A percentile compares a stretch with the other conserved stretches of the same genome.
Evolutionary conservation across 2,888 invertebrate genomes (phyloP).

Genomic region (Lycocerus yunnanus): DNA sequence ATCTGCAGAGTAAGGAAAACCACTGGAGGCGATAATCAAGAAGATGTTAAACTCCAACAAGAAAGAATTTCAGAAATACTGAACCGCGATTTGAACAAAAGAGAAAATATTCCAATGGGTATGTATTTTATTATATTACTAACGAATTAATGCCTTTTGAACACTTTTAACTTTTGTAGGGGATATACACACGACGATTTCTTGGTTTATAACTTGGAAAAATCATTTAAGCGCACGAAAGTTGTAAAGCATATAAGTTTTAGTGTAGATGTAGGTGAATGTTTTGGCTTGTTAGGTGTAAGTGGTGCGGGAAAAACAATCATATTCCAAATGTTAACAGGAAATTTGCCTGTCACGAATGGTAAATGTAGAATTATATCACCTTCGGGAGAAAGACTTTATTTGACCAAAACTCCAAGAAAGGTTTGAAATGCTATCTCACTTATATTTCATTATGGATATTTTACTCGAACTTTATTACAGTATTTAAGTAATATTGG

Average conservation of each 20-base stretch:
- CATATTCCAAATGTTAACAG: conserved; percentile 83
- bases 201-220: conserved; percentile 63
- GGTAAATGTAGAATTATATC: conserved; percentile 14
- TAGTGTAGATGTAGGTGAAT: conserved; percentile 71
- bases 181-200: no score
- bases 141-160: not conserved
- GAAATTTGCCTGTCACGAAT: conserved; percentile 53
- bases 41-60: not conserved
- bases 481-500: conserved; percentile 77
- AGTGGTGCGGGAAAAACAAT: conserved; percentile 87
- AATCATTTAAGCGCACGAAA: conserved; percentile 58
- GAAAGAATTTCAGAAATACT: not conserved
- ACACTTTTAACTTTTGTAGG: no score
- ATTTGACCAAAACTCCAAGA: not conserved
- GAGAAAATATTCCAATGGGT: not conserved
- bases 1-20: not conserved
- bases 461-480: not conserved
- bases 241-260: conserved; percentile 64
- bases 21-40: conserved; percentile 31
- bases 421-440: not conserved
- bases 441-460: not conserved
- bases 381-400: not conserved
- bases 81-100: not conserved
- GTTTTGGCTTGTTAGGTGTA: conserved; percentile 82
- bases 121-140: not conserved